These are phyloP conservation scores for Eulacestoma nigropectus DNA, from an alignment of 2,113 vertebrate species.

Conservation along the genomic window DNA sequence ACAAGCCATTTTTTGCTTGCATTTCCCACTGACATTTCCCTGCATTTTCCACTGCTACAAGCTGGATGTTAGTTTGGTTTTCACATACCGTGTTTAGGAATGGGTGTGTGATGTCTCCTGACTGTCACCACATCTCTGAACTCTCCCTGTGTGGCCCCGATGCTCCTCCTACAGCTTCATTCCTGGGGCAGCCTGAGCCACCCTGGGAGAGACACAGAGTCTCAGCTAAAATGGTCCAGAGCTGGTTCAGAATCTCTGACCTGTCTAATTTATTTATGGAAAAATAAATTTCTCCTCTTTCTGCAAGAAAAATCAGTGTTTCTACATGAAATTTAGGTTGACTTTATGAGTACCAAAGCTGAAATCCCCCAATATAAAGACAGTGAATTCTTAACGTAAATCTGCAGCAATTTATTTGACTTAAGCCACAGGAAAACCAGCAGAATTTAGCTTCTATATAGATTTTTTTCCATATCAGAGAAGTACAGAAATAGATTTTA, in stretches of 20 bases:
- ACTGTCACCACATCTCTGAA: neutral
- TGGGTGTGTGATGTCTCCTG: neutral
- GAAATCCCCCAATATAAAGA: neutral
- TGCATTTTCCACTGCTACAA: rapidly evolving
- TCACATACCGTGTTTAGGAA: neutral
- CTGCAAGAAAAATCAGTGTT: neutral
- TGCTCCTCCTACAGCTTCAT: neutral
- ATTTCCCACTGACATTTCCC: neutral
- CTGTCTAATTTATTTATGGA: neutral
- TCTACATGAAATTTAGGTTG: neutral
- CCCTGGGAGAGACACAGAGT: neutral
- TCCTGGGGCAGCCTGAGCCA: neutral
- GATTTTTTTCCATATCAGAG: neutral
- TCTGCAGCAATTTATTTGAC: neutral
- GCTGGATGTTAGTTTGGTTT: neutral
- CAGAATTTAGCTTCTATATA: neutral
- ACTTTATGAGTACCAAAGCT: neutral
- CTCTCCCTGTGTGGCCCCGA: neutral
- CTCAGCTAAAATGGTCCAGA: neutral
- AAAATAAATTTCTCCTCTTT: neutral
- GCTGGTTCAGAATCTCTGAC: neutral
- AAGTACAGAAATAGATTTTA: neutral
- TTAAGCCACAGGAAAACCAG: neutral
- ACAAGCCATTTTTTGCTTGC: neutral
- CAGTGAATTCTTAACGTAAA: neutral